These are phyloP conservation scores for Chironomus tepperi DNA, from an alignment of 1,140 invertebrate species.

Conservation along the genomic window DNA sequence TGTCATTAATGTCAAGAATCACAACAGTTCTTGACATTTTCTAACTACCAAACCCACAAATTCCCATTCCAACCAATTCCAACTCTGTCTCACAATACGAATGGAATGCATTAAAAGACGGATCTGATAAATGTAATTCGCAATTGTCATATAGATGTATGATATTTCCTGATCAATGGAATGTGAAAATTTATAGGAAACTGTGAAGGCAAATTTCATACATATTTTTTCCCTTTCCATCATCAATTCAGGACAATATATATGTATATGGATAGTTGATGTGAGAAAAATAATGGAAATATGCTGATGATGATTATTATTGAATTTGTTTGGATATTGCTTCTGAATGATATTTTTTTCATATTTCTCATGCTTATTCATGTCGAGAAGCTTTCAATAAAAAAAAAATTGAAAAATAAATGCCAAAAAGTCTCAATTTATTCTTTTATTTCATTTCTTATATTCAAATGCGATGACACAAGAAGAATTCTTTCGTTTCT, in stretches of 20 bases:
- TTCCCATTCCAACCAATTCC: no score
- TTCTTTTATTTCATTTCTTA: neutral
- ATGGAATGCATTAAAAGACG: no score
- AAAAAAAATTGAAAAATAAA: neutral
- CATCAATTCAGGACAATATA: neutral
- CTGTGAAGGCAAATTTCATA: neutral
- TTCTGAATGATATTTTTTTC: neutral
- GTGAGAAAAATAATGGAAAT: neutral
- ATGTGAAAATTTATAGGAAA: neutral
- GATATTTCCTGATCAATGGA: constrained; percentile 13
- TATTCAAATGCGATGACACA: no score
- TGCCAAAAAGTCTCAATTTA: neutral
- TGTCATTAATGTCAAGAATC: no score
- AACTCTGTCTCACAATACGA: no score
- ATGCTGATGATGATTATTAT: neutral
- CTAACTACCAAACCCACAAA: no score
- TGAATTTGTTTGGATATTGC: neutral
- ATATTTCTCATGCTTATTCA: neutral
- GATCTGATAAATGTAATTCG: no score
- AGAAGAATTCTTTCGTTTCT: no score
- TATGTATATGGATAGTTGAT: neutral
- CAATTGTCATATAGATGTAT: neutral
- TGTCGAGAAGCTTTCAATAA: neutral
- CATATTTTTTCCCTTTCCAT: no score
- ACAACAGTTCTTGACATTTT: no score